These are phyloP conservation scores for Pedionomus torquatus DNA, from an alignment of 2,113 vertebrate genomes.

Conservation along the genomic window DNA sequence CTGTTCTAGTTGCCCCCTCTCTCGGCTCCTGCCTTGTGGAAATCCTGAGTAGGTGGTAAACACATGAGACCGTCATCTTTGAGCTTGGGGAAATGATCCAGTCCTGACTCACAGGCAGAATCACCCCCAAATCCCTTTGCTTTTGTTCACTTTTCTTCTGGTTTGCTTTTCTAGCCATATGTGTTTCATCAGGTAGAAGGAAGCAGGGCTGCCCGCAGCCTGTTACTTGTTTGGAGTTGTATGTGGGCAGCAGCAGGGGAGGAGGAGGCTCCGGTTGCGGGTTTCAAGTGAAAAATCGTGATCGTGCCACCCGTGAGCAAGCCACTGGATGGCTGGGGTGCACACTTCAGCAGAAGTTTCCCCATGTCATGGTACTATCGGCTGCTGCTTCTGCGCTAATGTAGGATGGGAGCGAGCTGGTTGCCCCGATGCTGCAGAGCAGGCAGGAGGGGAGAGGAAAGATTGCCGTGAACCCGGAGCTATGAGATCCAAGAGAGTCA, in stretches of 20 bases:
- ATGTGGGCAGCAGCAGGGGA: background rate
- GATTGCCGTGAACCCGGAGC: background rate
- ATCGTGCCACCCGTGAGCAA: background rate
- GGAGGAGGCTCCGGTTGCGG: background rate
- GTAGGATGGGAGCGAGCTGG: background rate
- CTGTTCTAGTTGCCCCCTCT: background rate
- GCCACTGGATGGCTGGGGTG: background rate
- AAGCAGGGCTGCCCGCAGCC: background rate
- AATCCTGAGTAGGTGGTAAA: background rate
- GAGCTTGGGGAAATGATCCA: background rate
- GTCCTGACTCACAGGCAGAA: background rate
- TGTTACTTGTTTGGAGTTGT: background rate
- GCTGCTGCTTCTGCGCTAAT: background rate
- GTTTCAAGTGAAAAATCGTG: background rate
- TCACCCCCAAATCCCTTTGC: background rate
- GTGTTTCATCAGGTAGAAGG: background rate
- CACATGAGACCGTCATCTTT: background rate
- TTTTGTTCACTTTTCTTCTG: background rate
- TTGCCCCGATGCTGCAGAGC: background rate
- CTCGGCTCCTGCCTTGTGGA: background rate
- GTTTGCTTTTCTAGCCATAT: background rate
- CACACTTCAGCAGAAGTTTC: background rate
- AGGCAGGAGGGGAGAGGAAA: background rate
- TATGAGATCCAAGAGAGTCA: background rate
- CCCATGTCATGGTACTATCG: fast-evolving